Evolutionary conservation across 2,113 vertebrate species (phyloP).

Genomic region (Cyanoderma ruficeps): DNA sequence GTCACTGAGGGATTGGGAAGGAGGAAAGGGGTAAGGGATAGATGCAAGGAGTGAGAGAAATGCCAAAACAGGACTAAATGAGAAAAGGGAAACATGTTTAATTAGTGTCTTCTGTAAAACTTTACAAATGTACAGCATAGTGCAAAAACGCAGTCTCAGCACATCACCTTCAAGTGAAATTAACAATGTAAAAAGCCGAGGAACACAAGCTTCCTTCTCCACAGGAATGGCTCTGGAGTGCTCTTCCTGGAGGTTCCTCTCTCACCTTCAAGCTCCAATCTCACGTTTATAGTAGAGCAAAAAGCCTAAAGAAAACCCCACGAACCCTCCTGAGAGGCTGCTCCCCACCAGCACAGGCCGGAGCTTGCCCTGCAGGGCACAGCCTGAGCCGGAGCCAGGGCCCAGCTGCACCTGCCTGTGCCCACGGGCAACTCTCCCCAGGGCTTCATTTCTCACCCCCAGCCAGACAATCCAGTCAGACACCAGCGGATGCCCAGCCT

Average conservation of each 20-base stretch:
- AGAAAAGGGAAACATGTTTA: conserved; percentile 68
- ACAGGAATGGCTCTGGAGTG: not conserved
- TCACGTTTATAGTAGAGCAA: not conserved
- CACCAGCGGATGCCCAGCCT: not conserved
- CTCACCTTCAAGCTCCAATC: not conserved
- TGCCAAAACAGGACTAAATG: conserved; percentile 19
- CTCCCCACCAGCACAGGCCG: not conserved
- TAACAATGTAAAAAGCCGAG: conserved; percentile 26
- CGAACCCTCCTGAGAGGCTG: not conserved
- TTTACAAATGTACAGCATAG: conserved; percentile 77
- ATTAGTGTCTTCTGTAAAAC: conserved; percentile 68
- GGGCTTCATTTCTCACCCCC: not conserved
- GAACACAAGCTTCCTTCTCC: not conserved
- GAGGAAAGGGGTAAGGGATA: not conserved
- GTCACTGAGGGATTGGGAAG: not conserved
- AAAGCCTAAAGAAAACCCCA: conserved; percentile 30
- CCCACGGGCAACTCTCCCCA: not conserved
- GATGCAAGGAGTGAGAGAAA: not conserved
- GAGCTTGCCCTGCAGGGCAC: accelerated
- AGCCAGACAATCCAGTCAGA: not conserved
- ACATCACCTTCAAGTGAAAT: conserved; percentile 61
- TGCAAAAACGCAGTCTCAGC: conserved; percentile 68
- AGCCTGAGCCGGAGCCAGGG: not conserved
- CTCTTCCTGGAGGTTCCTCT: not conserved
- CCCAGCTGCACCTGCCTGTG: not conserved